These are phyloP conservation scores for Antennarius striatus DNA, from an alignment of 2,113 vertebrate genomes.

Conservation along the genomic window DNA sequence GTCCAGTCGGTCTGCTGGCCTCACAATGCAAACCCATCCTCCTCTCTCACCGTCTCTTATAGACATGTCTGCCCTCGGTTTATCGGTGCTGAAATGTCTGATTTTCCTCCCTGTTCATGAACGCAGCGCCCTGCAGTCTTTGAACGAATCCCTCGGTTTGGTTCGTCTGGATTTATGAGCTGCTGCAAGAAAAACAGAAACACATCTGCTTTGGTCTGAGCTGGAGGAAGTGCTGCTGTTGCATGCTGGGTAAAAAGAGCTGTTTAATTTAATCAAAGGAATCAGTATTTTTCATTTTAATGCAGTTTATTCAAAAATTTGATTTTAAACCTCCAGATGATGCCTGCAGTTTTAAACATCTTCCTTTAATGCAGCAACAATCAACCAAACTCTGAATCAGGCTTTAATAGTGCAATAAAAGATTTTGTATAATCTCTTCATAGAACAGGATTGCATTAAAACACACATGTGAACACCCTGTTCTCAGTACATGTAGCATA, in stretches of 20 bases:
- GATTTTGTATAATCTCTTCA: too few species aligned
- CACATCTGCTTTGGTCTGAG: constrained; percentile 67
- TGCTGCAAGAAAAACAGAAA: constrained; percentile 37
- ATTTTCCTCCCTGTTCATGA: constrained; percentile 42
- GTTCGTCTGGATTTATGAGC: constrained; percentile 66
- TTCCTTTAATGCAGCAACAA: background rate
- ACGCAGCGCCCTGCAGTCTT: constrained; percentile 33
- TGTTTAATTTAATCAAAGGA: constrained; percentile 15
- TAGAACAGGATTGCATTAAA: too few species aligned
- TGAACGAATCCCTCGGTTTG: constrained; percentile 27
- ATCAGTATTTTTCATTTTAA: background rate
- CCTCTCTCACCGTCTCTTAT: too few species aligned
- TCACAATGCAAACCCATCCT: too few species aligned
- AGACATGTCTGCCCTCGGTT: too few species aligned
- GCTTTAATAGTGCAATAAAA: too few species aligned
- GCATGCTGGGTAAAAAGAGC: background rate
- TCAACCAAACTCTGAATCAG: too few species aligned
- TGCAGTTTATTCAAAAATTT: constrained; percentile 4
- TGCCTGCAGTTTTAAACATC: background rate
- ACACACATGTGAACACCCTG: too few species aligned
- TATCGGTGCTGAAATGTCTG: background rate
- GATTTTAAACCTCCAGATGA: background rate
- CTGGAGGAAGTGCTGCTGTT: background rate
- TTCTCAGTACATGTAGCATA: too few species aligned
- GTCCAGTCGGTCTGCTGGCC: too few species aligned